These are phyloP conservation scores for Andrena fulva DNA, from an alignment of 2,888 invertebrate genomes.

Conservation along the genomic window DNA sequence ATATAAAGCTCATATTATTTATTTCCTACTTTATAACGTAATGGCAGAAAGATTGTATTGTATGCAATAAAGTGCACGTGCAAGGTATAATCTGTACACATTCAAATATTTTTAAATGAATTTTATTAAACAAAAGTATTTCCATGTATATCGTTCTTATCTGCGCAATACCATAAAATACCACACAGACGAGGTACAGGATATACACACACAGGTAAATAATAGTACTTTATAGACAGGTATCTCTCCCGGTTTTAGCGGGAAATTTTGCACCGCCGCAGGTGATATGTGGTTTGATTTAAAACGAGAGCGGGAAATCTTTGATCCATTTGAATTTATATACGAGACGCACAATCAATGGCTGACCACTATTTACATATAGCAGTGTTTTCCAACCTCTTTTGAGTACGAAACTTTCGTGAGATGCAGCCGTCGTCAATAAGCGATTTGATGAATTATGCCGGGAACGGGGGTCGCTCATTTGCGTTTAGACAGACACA, in stretches of 20 bases:
- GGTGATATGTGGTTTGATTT: too few species aligned
- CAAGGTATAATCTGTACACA: conserved; percentile 36
- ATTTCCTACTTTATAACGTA: conserved; percentile 59
- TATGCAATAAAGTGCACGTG: conserved; percentile 52
- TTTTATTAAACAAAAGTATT: conserved; percentile 22
- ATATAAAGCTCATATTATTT: conserved; percentile 64
- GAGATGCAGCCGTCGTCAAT: too few species aligned
- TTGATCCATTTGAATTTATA: too few species aligned
- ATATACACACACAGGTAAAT: background rate
- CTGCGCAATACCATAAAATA: background rate
- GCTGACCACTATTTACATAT: too few species aligned
- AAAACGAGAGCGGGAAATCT: too few species aligned
- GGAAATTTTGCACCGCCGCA: too few species aligned
- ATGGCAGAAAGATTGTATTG: conserved; percentile 42
- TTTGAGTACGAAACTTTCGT: too few species aligned
- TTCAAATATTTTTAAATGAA: conserved; percentile 44
- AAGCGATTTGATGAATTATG: too few species aligned
- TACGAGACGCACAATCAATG: too few species aligned
- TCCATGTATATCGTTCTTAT: conserved; percentile 6
- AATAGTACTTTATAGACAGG: background rate
- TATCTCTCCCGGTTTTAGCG: background rate
- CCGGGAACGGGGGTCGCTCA: too few species aligned
- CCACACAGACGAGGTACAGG: background rate
- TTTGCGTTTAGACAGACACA: too few species aligned
- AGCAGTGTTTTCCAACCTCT: too few species aligned